Evolutionary conservation across 1,140 invertebrate genomes (phyloP), one percentile per base, ranked within the genome.

Genomic region (Hyles vespertilio): DNA sequence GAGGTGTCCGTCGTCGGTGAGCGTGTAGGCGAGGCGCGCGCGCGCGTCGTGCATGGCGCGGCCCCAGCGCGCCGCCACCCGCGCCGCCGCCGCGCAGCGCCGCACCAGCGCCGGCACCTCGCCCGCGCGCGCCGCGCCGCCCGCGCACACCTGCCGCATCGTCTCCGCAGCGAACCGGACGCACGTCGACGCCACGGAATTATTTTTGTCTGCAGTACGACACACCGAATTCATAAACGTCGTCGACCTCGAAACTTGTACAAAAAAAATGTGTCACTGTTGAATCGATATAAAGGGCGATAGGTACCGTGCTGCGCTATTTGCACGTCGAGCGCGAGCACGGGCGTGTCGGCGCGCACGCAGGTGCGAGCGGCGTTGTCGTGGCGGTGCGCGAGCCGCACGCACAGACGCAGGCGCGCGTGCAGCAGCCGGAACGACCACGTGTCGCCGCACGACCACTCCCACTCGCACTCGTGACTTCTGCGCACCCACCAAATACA

Each of bases 401-500:
- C 61, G 2, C 54, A 54, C 32, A 83, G 55, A 0, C 81, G 69
- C n/a, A 85, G 32, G 4, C 75, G 75, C n/a, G 61, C 51, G 57
- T 77, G 67, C 45, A 85, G 56, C 58, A 87, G 60, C 0, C 68
- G 72, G 69, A 87, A 85, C 46, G 67, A 63, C 84, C 82, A 87
- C 33, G 63, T 56, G 56, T 79, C 81, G 7, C 56, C 48, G 4
- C 62, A 54, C 0, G 67, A 74, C 0, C 59, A 55, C 49, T 81
- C 82, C 79, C 84, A 85, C 50, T 79, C 72, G 59, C 80, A 83
- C 49, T 83, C 80, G 32, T 55, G 58, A 6, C 59, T 73, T 33
- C 73, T 74, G 54, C 3, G 34, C 4, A 8, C 32, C 12, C 46
- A 47, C 12, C 5, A 48, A 10, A 10, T 6, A 48, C 11, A 48